Conservation (phyloP, 2,888 invertebrate species). For the Colletes collaris region DNA sequence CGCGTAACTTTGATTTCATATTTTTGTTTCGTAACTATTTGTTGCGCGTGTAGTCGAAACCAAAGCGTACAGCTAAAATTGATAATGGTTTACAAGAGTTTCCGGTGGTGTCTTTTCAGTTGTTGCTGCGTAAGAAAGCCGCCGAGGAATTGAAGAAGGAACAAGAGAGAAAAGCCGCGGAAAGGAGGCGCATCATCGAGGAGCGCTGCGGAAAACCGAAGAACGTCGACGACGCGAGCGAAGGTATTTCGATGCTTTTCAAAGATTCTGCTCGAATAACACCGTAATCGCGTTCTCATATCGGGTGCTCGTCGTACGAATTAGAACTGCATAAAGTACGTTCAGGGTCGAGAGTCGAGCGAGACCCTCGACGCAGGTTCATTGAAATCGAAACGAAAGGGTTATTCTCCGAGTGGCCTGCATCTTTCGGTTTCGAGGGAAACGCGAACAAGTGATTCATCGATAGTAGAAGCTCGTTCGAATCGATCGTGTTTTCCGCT, state of each 20-base stretch:
- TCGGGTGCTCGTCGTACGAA: conserved; percentile 5
- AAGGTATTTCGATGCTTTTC: conserved; percentile 88
- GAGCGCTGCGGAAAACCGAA: conserved; percentile 97
- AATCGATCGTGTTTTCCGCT: background rate
- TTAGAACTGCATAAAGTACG: background rate
- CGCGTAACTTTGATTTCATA: too few relatives aligned
- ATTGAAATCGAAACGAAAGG: background rate
- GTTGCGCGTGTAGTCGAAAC: too few relatives aligned
- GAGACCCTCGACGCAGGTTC: background rate
- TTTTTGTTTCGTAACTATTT: too few relatives aligned
- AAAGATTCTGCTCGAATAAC: background rate
- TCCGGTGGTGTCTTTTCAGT: conserved; percentile 84
- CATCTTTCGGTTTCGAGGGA: background rate
- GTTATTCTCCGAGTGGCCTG: background rate
- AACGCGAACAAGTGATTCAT: background rate
- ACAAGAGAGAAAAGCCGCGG: conserved; percentile 99
- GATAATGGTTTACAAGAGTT: too few relatives aligned
- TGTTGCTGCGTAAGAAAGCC: conserved; percentile 99
- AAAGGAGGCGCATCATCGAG: conserved; percentile 98
- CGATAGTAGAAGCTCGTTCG: conserved; percentile 18
- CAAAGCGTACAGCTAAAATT: too few relatives aligned
- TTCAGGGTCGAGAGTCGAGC: conserved; percentile 22
- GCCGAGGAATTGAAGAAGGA: conserved; percentile 99
- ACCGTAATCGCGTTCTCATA: conserved; percentile 14
- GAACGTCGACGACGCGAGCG: conserved; percentile 95